A percentile compares a stretch with the other conserved stretches of the same genome.
Evolutionary conservation across 37 sponge, comb jelly and placozoan genomes (phyloP).

Genomic region (Agelas oroides): DNA sequence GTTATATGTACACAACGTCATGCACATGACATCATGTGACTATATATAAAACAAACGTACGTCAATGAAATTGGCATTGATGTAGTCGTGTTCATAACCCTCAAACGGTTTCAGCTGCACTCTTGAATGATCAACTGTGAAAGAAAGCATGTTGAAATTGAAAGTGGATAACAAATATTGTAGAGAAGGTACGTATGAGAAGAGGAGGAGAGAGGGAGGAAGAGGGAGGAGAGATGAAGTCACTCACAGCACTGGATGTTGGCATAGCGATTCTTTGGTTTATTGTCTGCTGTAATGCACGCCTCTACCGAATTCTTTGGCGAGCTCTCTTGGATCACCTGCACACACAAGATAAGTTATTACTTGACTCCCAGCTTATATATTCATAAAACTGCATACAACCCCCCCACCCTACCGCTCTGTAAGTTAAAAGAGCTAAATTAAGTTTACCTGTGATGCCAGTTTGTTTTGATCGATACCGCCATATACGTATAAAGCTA

Average conservation of each 20-base stretch:
- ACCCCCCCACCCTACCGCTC: no score
- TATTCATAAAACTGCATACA: no score
- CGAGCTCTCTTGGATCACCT: constrained; percentile 57
- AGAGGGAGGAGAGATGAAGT: neutral
- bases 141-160: neutral
- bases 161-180: neutral
- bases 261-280: constrained; percentile 76
- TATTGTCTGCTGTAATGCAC: constrained; percentile 66
- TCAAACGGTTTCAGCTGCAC: constrained; percentile 57
- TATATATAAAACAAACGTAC: no score
- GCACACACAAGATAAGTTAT: neutral
- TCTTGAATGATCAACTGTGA: constrained; percentile 67
- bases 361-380: no score
- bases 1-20: no score
- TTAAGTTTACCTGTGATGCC: no score
- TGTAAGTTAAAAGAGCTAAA: no score
- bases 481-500: no score
- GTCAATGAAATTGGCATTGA: constrained; percentile 78
- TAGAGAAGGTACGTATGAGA: neutral
- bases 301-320: constrained; percentile 48
- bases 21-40: no score
- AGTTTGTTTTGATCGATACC: no score
- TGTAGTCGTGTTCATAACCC: constrained; percentile 63
- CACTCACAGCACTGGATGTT: constrained; percentile 85
- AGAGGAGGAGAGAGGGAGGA: neutral